Percentiles rank a stretch among this genome's conserved stretches.
Evolutionary conservation across 2,113 vertebrate species (phyloP).

Genomic region (Callionymus lyra): DNA sequence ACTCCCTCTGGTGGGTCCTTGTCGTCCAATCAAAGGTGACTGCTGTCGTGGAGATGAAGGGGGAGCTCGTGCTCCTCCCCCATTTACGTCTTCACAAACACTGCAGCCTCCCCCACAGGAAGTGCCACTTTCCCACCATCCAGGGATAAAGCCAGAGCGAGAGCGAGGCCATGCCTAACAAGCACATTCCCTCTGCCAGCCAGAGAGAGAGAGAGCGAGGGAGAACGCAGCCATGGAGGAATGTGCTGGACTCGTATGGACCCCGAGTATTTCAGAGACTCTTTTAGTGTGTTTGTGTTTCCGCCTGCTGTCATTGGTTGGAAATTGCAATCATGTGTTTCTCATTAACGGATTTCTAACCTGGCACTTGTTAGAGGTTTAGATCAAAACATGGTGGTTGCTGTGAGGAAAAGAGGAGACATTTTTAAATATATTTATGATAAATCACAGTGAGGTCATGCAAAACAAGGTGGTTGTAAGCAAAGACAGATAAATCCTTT

Average conservation of each 20-base stretch:
- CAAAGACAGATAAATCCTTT: too few species aligned
- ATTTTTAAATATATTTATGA: too few species aligned
- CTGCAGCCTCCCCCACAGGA: slow-evolving; percentile 44
- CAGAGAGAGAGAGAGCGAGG: slow-evolving; percentile 6
- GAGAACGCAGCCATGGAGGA: slow-evolving; percentile 24
- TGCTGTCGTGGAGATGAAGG: slow-evolving; percentile 5
- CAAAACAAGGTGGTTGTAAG: too few species aligned
- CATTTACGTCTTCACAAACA: slow-evolving; percentile 1
- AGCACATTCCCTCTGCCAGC: slow-evolving; percentile 1
- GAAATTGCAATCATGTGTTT: neutral
- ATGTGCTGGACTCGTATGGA: slow-evolving; percentile 23
- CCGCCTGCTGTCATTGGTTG: slow-evolving; percentile 4
- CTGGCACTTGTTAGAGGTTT: neutral
- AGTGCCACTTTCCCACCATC: slow-evolving; percentile 41
- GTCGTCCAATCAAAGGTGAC: slow-evolving; percentile 17
- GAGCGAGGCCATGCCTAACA: slow-evolving; percentile 17
- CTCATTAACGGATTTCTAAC: neutral
- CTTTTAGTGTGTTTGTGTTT: slow-evolving; percentile 1
- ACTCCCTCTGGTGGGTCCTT: slow-evolving; percentile 14
- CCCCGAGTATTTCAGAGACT: slow-evolving; percentile 3
- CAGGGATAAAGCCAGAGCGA: slow-evolving; percentile 21
- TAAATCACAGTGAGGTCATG: too few species aligned
- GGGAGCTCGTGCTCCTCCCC: slow-evolving; percentile 9
- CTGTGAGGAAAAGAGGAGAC: too few species aligned
- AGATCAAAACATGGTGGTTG: too few species aligned